Evolutionary conservation across 1,140 invertebrate genomes (phyloP).

Genomic region (Drosophila prosaltans): DNA sequence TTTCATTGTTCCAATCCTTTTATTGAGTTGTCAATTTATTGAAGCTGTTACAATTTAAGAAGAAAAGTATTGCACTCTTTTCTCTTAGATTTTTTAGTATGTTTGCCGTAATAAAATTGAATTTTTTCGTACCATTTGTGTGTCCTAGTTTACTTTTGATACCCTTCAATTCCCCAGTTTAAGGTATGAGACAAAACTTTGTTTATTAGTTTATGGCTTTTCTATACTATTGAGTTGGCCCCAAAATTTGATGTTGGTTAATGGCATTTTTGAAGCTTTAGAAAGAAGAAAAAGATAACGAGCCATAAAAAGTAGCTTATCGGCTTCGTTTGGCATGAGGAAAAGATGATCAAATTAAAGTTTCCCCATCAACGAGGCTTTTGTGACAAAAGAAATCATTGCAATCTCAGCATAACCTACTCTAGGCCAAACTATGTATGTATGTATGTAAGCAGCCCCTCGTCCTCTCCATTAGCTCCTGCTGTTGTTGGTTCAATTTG

Average conservation of each 20-base stretch:
- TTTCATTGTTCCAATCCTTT: no score
- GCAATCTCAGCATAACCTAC: slow-evolving; percentile 23
- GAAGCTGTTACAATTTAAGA: no score
- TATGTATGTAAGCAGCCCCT: no score
- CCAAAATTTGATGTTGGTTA: slow-evolving; percentile 12
- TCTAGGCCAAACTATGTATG: slow-evolving; percentile 4
- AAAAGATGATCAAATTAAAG: slow-evolving; percentile 68
- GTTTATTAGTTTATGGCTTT: not conserved
- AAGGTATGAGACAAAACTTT: not conserved
- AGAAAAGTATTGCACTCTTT: no score
- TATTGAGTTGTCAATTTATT: no score
- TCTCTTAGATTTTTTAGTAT: no score
- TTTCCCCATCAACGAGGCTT: slow-evolving; percentile 67
- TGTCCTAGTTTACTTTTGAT: not conserved
- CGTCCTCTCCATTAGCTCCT: not conserved
- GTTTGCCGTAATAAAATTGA: no score
- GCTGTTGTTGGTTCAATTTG: slow-evolving; percentile 17
- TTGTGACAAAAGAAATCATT: slow-evolving; percentile 19
- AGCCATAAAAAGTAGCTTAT: slow-evolving; percentile 53
- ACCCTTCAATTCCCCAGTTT: not conserved
- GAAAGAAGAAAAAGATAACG: not conserved
- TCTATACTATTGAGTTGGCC: slow-evolving; percentile 18
- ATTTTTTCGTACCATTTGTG: no score
- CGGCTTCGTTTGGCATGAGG: slow-evolving; percentile 21
- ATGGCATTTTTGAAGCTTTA: slow-evolving; percentile 1